A percentile compares a stretch with the other conserved stretches of the same genome.
Evolutionary conservation across 2,888 invertebrate genomes (phyloP).

Genomic region (Cynaeus angustus): DNA sequence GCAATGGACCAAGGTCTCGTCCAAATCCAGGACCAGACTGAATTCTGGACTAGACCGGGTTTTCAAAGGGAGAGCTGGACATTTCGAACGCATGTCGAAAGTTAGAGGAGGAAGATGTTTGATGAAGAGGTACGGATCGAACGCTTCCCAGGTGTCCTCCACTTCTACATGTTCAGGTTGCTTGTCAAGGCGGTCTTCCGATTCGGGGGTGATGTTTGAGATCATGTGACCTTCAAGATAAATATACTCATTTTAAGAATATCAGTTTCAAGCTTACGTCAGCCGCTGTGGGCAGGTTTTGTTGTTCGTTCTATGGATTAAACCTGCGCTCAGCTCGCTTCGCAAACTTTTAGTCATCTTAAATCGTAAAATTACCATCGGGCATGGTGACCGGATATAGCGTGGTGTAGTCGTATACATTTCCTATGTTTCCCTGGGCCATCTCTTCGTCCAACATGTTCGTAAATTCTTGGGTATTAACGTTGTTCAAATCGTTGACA

Average conservation of each 20-base stretch:
- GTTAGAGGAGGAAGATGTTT: constrained; percentile 91
- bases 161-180: constrained; percentile 70
- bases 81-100: constrained; percentile 81
- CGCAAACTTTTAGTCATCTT: no score
- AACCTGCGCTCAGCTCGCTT: no score
- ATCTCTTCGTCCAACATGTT: constrained; percentile 74
- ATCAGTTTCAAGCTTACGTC: no score
- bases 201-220: constrained; percentile 60
- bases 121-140: constrained; percentile 93
- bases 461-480: constrained; percentile 72
- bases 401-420: constrained; percentile 66
- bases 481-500: constrained; percentile 67
- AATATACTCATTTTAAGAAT: no score
- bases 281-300: no score
- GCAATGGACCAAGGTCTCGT: constrained; percentile 97
- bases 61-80: constrained; percentile 91
- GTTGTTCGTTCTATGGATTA: no score
- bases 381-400: constrained; percentile 61
- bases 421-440: constrained; percentile 64
- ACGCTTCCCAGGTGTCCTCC: constrained; percentile 83
- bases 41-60: constrained; percentile 95
- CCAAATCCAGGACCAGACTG: constrained; percentile 85
- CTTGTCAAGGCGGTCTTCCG: constrained; percentile 65
- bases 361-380: constrained; percentile 18
- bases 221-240: constrained; percentile 61